Evolutionary conservation across 2,113 vertebrate species (phyloP), one percentile per base, ranked within the genome.

Genomic region (Apaloderma vittatum): DNA sequence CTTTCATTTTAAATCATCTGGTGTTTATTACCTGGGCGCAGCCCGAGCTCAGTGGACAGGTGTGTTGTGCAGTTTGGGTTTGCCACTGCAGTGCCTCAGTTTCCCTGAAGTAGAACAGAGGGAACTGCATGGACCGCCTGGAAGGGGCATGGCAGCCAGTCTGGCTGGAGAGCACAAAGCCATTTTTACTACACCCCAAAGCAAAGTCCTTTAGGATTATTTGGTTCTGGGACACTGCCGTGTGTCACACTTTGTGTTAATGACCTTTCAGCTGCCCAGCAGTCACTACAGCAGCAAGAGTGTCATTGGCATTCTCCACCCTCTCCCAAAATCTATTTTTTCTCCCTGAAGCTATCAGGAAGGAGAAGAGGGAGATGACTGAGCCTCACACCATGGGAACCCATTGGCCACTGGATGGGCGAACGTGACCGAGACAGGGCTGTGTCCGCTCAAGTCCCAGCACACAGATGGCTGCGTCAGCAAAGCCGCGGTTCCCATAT

Each of bases 401-500:
- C 12, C 43, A 40, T 16, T 49, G 43, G 51, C 70, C 75, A 49
- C 54, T 30, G 68, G 43, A 34, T 34, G n/a, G 48, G 43, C 23
- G 4, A 6, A 24, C 3, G 4, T 12, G 63, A 48, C 43, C 3
- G 1, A 13, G 29, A 45, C 37, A 55, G 65, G 46, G 54, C 36
- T 12, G 76, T 26, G 40, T 36, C 46, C 63, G 15, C 52, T 27
- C 46, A 22, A 55, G 37, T 55, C 30, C 40, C 63, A 74, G 57
- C 52, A 51, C 22, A 11, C 19, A n/a, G n/a, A 24, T 1, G 1
- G 29, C 34, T 27, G 1, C 6, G 40, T 7, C 4, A 2, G 82
- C 30, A 51, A 16, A 49, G 71, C 58, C 15, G 30, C 46, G 3
- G 21, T 32, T 66, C 63, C 92, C 81, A 49, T 19, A 37, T 12